Conservation (phyloP, 2,888 invertebrate species). For the Agrochola lychnidis region DNA sequence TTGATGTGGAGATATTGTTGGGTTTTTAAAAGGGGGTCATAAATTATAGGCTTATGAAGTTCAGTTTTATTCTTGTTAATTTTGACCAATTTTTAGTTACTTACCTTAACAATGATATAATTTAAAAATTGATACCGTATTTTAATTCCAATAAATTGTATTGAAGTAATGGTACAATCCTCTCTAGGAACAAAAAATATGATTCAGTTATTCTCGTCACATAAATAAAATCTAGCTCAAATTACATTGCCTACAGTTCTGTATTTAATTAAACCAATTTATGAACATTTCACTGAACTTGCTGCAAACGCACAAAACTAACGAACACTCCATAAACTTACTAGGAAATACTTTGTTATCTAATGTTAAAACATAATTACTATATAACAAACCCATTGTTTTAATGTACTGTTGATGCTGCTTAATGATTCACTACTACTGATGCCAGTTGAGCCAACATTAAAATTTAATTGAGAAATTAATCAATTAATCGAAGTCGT, state of each 20-base stretch:
- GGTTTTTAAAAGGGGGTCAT: neutral
- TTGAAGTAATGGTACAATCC: neutral
- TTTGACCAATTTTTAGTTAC: too few species aligned
- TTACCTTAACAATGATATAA: neutral
- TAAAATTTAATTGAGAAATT: neutral
- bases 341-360: neutral
- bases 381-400: neutral
- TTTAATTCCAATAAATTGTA: neutral
- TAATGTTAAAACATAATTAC: neutral
- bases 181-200: neutral
- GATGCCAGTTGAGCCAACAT: neutral
- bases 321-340: neutral
- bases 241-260: neutral
- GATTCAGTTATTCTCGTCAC: neutral
- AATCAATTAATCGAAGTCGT: neutral
- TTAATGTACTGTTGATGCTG: neutral
- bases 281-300: constrained; percentile 13
- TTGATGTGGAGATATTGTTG: neutral
- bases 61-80: too few species aligned
- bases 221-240: neutral
- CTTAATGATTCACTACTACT: neutral
- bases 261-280: constrained; percentile 20
- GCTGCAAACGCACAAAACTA: neutral
- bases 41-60: neutral
- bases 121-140: neutral